Evolutionary conservation across 2,113 vertebrate genomes (phyloP).

Genomic region (Cavia aperea): DNA sequence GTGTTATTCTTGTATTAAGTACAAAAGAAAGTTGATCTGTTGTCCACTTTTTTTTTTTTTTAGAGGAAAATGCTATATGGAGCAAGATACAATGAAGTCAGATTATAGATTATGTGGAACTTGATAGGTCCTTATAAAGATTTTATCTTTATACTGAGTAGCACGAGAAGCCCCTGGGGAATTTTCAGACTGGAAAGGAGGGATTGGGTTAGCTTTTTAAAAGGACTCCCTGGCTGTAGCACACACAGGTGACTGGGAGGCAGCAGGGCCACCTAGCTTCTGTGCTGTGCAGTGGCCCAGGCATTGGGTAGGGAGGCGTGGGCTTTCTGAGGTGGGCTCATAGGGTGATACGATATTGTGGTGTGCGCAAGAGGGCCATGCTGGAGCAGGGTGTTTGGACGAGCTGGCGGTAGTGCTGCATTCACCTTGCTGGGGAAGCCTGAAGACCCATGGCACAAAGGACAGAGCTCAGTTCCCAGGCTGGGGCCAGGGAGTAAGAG

Average conservation of each 20-base stretch:
- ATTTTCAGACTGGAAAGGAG: neutral
- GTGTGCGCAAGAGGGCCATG: too few relatives aligned
- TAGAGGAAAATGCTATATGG: neutral
- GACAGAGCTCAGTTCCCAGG: too few relatives aligned
- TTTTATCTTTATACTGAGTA: neutral
- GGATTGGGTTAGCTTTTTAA: neutral
- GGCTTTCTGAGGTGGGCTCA: neutral
- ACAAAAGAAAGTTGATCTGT: neutral
- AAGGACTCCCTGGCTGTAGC: neutral
- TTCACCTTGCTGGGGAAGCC: neutral
- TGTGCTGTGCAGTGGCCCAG: neutral
- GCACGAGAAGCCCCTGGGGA: neutral
- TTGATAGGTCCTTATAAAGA: neutral
- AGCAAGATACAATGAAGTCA: neutral
- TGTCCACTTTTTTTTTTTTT: neutral
- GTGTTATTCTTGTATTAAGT: neutral
- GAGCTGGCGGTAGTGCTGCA: rapidly evolving
- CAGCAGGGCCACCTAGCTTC: neutral
- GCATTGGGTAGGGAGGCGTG: neutral
- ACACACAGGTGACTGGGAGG: rapidly evolving
- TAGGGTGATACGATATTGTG: neutral
- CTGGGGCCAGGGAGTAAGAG: neutral
- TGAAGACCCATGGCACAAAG: too few relatives aligned
- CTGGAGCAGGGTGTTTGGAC: too few relatives aligned
- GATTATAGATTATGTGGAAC: too few relatives aligned